Evolutionary conservation across 23 tunicate species (phyloP), one percentile per base, ranked within the genome.

Genomic region (Oikopleura dioica): DNA sequence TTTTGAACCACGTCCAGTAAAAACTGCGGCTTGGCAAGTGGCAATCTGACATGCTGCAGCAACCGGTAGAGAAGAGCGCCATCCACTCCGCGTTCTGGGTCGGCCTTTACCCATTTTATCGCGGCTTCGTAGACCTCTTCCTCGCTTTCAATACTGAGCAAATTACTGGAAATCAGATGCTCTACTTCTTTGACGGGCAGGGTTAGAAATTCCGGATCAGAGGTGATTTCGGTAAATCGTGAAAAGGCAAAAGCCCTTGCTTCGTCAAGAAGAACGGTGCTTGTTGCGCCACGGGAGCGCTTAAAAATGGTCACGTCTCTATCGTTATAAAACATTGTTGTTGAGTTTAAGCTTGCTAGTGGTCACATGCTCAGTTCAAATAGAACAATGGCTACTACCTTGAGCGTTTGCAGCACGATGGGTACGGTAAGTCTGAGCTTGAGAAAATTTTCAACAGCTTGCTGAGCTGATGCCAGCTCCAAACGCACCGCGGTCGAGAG

Each of bases 61-160:
- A 84, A 21, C 31, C 34, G 72, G 1, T 85, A 76, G 36, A 89
- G 81, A 76, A 68, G 37, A 1, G 37, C 51, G 38, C 77, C 77
- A 38, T 85, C 51, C 30, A 21, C 26, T 44, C 21, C 21, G 37
- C 75, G 26, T 38, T 51, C 37, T 50, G 69, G 75, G 78, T 89
- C 85, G 78, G 86, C 81, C 1, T 77, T 78, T 1, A 89, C 81
- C 96, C 96, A 89, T 36, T 37, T 36, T 81, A 89, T 89, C 37
- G 69, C 96, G 4, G 89, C 84, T 36, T 78, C 79, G 81, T 79
- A 89, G 36, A 89, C 86, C 86, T 89, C 30, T 80, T 89, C 96
- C 75, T 89, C 96, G 4, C 33, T 76, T 30, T 81, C 59, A 38
- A 89, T 82, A 68, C 79, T 84, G 36, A 89, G 37, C 38, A 38